These are phyloP conservation scores for Pseudochirops corinnae DNA, from an alignment of 2,797 vertebrate genomes.

Conservation along the genomic window DNA sequence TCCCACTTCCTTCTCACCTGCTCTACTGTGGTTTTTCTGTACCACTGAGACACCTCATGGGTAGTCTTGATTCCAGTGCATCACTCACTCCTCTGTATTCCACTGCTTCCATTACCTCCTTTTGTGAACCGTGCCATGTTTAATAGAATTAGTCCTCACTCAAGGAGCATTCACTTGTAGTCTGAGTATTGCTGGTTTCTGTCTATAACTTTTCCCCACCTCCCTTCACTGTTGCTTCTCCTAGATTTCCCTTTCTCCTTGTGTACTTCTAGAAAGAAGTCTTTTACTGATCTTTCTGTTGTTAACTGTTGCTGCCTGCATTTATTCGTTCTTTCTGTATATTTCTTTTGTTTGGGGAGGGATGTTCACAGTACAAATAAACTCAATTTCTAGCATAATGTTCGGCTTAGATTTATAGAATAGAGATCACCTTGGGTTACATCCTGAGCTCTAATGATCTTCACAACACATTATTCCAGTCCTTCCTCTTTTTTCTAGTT, in stretches of 20 bases:
- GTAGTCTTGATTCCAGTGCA: not conserved
- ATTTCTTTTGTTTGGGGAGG: not conserved
- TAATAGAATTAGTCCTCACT: not conserved
- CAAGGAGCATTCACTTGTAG: not conserved
- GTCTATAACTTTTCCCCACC: no score
- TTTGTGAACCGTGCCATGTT: not conserved
- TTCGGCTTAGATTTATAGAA: not conserved
- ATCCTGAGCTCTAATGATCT: not conserved
- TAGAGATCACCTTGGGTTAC: not conserved
- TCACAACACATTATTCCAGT: not conserved
- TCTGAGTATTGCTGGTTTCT: not conserved
- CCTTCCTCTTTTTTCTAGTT: not conserved
- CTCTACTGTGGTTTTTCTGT: not conserved
- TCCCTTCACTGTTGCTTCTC: not conserved
- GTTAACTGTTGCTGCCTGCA: not conserved
- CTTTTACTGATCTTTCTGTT: not conserved
- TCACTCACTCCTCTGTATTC: not conserved
- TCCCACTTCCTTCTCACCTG: not conserved
- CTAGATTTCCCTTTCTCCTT: not conserved
- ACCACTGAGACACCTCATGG: not conserved
- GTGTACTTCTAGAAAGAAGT: not conserved
- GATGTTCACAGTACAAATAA: not conserved
- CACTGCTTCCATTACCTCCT: not conserved
- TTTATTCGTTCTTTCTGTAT: not conserved
- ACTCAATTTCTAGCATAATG: not conserved